Base-by-base conservation (phyloP, 2,797 vertebrate species). In the Apogon hyalosoma region DNA sequence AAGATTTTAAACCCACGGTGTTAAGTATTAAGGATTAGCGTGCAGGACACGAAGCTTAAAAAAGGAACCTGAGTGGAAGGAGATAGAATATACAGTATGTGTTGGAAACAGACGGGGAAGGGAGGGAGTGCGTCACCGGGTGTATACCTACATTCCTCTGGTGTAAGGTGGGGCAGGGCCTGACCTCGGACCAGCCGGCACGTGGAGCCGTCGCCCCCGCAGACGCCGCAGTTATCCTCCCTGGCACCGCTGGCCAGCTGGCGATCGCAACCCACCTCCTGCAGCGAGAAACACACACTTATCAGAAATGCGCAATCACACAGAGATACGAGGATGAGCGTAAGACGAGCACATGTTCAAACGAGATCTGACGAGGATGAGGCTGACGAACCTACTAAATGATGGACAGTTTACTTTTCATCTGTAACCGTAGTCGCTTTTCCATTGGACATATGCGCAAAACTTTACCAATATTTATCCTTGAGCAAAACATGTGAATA, bases 201-300 rank as follows among this genome's bases (percentile, higher is more conserved):
- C 0, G 95, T 95, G 48, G 96, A 94, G 66, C 96, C 94, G 5
- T 96, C 94, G 10, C 97, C 97, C 0, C 93, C 95, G 31, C 97
- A 98, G 55, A 97, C 77, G 2, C 97, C 96, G 11, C 97, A 98
- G 93, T 94, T 95, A 92, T 98, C 97, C 75, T 96, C 96, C 72
- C 93, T 95, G 86, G 96, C 93, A 0, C 90, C 87, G 59, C 96
- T 97, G 63, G 94, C 95, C 54, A 98, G 93, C 74, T 96, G 95
- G 16, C 95, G 93, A 88, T 98, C 96, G 24, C 97, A 98, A 86
- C 96, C 97, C 54, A 98, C 95, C 0, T 93, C 96, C 97, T 98
- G 82, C 79, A 90, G 2, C 21, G 2, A 24, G 2, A 24, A 24
- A 24, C 14, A 92, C 83, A 90, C 1, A 33, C 31, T 7, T 1